Evolutionary conservation across 2,888 invertebrate genomes (phyloP), one percentile per base, ranked within the genome.

Genomic region (Trileptium ribeirensis): DNA sequence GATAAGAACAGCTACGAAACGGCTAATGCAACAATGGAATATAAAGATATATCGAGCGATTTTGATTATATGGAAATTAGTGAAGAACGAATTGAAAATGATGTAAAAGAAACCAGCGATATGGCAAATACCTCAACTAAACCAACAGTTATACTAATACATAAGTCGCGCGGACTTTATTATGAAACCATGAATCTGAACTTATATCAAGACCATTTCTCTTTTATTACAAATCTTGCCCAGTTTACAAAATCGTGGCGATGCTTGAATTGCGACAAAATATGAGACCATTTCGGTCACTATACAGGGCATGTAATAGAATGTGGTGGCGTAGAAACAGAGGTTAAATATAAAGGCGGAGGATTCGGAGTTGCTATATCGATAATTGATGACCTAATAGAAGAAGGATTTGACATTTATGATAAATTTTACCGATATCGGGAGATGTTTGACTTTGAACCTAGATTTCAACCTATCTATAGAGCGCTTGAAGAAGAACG

Each of bases 241-340:
- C 70, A 33, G 70, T 70, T 33, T 36, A 70, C 70, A 70, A 70
- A 70, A 31, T 70, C 70, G 8, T 70, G 70, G 70, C 31, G 70
- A 36, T 70, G 70, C 36, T 8, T 15, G 33, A 15, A 15, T 8
- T 70, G 70, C 70, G 36, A 70, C 33, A 8, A 31, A 31, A 29
- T 70, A 70, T 70, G 31, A 19, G n/a, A 70, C 36, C 70, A 70
- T 70, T n/a, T 8, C 70, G n/a, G 36, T 70, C 70, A 70, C n/a
- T n/a, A 70, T 70, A 8, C 3, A 31, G 8, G 36, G 70, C 70
- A 70, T n/a, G 19, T 70, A 15, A 70, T 15, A 33, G 8, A 19
- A 33, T 70, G 70, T 31, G n/a, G n/a, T 36, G 70, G 70, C 70
- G 33, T 8, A 8, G 70, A 15, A 31, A 29, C 70, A 70, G 70